A percentile compares a stretch with the other conserved stretches of the same genome.
phyloP scores from a whole-genome alignment of 2,888 invertebrate species.

The Eristalis intricaria region DNA sequence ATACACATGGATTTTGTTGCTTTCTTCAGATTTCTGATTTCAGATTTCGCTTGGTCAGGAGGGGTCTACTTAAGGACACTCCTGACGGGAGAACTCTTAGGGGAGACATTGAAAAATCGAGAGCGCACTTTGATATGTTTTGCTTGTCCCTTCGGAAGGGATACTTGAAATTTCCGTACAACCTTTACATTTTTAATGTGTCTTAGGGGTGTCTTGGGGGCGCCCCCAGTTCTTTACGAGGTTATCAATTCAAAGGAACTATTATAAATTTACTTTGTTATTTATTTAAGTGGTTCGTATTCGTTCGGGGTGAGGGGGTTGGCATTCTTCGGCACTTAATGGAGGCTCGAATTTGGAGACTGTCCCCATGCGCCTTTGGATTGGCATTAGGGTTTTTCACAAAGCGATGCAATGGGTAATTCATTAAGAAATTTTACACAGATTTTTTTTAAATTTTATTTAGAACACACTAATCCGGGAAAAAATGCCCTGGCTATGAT shows the following conservation, averaged over 20 bases:
- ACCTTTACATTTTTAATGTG: constrained; percentile 35
- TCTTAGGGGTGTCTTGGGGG: constrained; percentile 6
- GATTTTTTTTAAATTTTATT: too few relatives aligned
- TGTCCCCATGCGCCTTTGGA: constrained; percentile 1
- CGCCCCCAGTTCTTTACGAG: not conserved
- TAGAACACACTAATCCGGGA: too few relatives aligned
- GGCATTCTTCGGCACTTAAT: not conserved
- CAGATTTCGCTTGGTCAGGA: constrained; percentile 35
- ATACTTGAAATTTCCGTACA: constrained; percentile 4
- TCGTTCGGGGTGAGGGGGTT: not conserved
- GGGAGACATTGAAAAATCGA: constrained; percentile 54
- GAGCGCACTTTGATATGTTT: constrained; percentile 31
- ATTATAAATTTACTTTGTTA: constrained; percentile 41
- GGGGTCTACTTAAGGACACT: constrained; percentile 30
- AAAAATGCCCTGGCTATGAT: too few relatives aligned
- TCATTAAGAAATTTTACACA: too few relatives aligned
- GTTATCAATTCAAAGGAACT: not conserved
- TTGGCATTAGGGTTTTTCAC: not conserved
- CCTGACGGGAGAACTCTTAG: constrained; percentile 30
- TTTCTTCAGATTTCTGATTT: constrained; percentile 32
- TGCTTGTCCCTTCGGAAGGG: not conserved
- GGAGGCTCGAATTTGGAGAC: not conserved
- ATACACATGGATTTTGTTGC: not conserved
- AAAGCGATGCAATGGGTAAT: too few relatives aligned
- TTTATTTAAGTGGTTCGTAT: constrained; percentile 28